Conservation (phyloP, 2,113 vertebrate genomes). For the Aegithalos caudatus region DNA sequence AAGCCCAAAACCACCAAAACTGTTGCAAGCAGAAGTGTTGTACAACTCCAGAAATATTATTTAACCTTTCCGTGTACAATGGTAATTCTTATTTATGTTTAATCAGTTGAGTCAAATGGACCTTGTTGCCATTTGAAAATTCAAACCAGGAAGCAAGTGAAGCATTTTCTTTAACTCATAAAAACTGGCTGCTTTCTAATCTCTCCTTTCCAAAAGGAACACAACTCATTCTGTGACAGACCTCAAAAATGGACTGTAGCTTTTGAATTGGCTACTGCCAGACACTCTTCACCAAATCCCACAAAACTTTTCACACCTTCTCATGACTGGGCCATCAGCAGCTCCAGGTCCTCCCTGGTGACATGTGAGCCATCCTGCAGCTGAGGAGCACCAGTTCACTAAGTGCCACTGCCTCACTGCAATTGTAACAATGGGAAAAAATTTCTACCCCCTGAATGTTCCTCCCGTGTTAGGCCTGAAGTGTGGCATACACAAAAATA, state of each 20-base stretch:
- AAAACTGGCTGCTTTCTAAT: neutral
- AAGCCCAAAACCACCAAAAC: neutral
- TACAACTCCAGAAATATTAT: neutral
- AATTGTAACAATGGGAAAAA: neutral
- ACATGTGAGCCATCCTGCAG: neutral
- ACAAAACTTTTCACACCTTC: neutral
- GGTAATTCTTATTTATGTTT: neutral
- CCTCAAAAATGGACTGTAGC: neutral
- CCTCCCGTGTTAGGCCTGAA: neutral
- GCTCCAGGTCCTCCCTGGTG: neutral
- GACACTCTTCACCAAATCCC: neutral
- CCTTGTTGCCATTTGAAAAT: neutral
- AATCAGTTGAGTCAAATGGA: neutral
- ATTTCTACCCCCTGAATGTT: neutral
- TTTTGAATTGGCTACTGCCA: neutral
- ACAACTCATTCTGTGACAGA: neutral
- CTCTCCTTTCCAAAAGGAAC: neutral
- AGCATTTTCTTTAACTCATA: neutral
- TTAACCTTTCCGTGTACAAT: neutral
- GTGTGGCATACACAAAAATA: neutral
- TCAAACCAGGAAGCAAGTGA: neutral
- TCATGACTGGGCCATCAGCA: neutral
- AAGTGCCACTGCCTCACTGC: neutral
- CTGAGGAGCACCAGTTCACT: rapidly evolving
- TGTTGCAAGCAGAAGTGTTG: neutral